Base-by-base conservation (phyloP, 2,113 vertebrate species). In the Papio anubis region DNA sequence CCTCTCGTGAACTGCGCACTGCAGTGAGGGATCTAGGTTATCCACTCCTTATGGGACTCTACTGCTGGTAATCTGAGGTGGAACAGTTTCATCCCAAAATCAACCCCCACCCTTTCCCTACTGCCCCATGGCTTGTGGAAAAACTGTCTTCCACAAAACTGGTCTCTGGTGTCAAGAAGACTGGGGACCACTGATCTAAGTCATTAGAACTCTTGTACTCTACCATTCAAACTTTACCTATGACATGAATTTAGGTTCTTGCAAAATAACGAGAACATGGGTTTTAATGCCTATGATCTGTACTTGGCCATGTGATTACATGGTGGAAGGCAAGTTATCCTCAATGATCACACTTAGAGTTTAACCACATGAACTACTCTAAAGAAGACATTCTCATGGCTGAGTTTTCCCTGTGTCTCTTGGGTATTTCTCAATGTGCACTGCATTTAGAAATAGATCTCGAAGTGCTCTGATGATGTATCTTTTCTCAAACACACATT, bases 311-410 rank as follows among this genome's bases (percentile, higher is more conserved):
- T 10, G 13, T 2, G 68, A 43, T 35, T 8, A 38, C 18, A 2
- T 0, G 11, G 10, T 2, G 10, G 25, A 30, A 55, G 16, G 40
- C 32, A 38, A 17, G 38, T 32, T 7, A 23, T 12, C 10, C 16
- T 20, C 40, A 17, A 0, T 8, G 52, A 10, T 16, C 14, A 12
- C 8, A 13, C 16, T 0, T 59, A 61, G 20, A 38, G 5, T 32
- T 85, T 38, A 50, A 35, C 23, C 59, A 43, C 35, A 38, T 0
- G 13, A 76, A 38, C 50, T 52, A 2, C 83, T 92, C 20, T 17
- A 25, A 45, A 82, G 50, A 21, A 18, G 21, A 68, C 0, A 6
- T 0, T 25, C 3, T 0, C 57, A 32, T 0, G 17, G 13, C 40
- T 13, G 1, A 1, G 8, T 4, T 75, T 68, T 11, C 0, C 25